Evolutionary conservation across 1,140 invertebrate species (phyloP).

Genomic region (Sminthurinus signatus): DNA sequence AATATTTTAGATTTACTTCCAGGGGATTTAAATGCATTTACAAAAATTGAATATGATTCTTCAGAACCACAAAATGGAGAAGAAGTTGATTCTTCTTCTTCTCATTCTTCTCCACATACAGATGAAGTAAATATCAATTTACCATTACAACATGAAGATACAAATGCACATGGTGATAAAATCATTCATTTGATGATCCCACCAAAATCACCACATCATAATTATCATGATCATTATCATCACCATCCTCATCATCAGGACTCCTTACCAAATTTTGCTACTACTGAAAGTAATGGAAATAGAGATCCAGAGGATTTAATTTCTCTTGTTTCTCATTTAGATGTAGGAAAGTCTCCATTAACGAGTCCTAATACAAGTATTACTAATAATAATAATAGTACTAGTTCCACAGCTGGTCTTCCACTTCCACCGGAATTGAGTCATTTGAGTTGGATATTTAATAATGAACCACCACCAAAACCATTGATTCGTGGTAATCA

Average conservation of each 20-base stretch:
- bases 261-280: too few relatives aligned
- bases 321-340: neutral
- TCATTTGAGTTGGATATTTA: conserved; percentile 37
- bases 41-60: conserved; percentile 9
- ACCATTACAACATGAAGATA: too few relatives aligned
- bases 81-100: neutral
- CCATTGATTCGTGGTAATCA: conserved; percentile 5
- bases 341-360: neutral
- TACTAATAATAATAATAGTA: too few relatives aligned
- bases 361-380: too few relatives aligned
- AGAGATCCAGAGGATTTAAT: neutral
- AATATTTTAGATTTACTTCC: conserved; percentile 39
- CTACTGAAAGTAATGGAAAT: neutral
- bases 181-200: too few relatives aligned
- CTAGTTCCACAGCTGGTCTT: too few relatives aligned
- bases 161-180: too few relatives aligned
- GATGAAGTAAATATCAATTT: too few relatives aligned
- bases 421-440: conserved; percentile 27
- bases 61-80: neutral
- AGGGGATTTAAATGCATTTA: conserved; percentile 28
- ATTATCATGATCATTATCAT: neutral
- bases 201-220: too few relatives aligned
- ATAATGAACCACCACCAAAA: conserved; percentile 37
- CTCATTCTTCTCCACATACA: too few relatives aligned
- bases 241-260: conserved; percentile 1